Base-by-base conservation (phyloP, 2,113 vertebrate genomes). In the Syngnathus floridae region DNA sequence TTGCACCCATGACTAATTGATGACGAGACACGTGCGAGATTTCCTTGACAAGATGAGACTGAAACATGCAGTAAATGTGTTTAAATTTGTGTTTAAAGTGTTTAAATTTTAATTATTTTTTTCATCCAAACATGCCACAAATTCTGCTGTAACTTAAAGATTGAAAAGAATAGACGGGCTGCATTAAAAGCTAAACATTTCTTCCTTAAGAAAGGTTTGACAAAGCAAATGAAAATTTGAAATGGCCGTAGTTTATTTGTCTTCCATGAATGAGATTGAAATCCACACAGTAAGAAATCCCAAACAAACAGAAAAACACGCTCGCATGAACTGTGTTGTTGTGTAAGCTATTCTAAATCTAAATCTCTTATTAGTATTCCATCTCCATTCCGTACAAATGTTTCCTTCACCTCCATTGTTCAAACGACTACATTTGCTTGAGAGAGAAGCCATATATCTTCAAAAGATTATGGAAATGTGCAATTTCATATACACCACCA, bases 321-420 rank as follows among this genome's bases (percentile, higher is more conserved):
- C 45, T 36, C 9, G 31, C 12, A 69, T 61, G 66, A 74, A 75
- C 56, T 48, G 67, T 71, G 63, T 74, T 69, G 58, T 66, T 69
- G 58, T 66, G 21, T 65, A 66, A 77, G 70, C 66, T 67, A 59
- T 72, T 79, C 26, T 70, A 70, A 69, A 72, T 72, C 37, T 54
- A 77, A 78, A 72, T 77, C 67, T 72, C 52, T 16, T 46, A 73
- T 86, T 75, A 77, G 67, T 80, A 79, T 86, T 82, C 79, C 46
- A 62, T 48, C 66, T 66, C 46, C 40, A 65, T 48, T 59, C 40
- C 64, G 51, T 64, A 69, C 60, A 64, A 67, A 35, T 58, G 54
- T 66, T 58, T 71, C 58, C 71, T 51, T 73, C 31, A 41, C 36
- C 43, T 68, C 54, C 54, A 71, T 70, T 84, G 71, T 76, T 73